Conservation (phyloP, 2,797 vertebrate genomes). For the Sebastes diploproa region DNA sequence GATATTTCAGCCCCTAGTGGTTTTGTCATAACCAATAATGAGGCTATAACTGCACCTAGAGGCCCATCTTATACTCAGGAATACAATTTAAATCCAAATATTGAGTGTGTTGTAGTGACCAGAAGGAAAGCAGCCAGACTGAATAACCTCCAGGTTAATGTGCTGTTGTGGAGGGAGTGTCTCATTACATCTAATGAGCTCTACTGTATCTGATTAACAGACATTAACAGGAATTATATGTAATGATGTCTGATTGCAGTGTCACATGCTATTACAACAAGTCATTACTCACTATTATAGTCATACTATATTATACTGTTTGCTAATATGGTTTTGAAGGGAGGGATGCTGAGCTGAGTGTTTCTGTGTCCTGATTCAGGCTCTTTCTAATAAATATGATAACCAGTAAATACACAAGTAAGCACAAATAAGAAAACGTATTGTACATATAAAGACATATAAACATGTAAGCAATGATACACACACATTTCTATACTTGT, state of each 20-base stretch:
- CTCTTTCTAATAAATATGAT: background rate
- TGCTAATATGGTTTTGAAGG: constrained; percentile 52
- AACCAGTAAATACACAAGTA: background rate
- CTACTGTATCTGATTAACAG: constrained; percentile 71
- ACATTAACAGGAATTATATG: constrained; percentile 68
- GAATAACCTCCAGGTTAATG: constrained; percentile 68
- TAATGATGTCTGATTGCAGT: constrained; percentile 66
- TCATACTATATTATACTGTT: constrained; percentile 49
- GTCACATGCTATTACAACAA: constrained; percentile 55
- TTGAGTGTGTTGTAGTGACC: constrained; percentile 21
- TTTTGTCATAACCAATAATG: background rate
- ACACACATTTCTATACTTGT: background rate
- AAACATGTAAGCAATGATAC: background rate
- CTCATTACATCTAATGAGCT: constrained; percentile 68
- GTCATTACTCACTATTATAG: constrained; percentile 46
- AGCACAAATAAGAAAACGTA: background rate
- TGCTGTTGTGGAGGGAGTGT: constrained; percentile 62
- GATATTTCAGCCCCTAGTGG: background rate
- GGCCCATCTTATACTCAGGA: background rate
- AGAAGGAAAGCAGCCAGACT: constrained; percentile 53
- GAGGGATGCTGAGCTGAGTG: constrained; percentile 31
- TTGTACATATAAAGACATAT: background rate
- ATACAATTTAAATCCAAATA: constrained; percentile 4
- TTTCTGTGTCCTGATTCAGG: constrained; percentile 14
- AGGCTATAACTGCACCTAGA: background rate